Conservation (phyloP, 2,113 vertebrate genomes). For the Zosterops japonicus region DNA sequence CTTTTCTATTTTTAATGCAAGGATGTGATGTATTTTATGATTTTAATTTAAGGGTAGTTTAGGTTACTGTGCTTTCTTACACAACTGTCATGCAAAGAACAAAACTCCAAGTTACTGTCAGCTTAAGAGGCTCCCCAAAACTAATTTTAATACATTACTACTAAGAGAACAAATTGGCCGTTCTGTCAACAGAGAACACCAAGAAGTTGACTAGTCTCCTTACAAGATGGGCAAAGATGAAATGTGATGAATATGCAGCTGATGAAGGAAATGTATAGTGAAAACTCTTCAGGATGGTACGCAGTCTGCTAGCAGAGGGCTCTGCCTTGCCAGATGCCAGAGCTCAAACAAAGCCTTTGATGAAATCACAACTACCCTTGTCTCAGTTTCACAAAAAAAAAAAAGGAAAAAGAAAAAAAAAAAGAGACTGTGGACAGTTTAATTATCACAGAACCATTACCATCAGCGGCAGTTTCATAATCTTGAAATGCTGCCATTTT, state of each 20-base stretch:
- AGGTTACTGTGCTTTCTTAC: neutral
- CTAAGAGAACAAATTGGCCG: slow-evolving; percentile 62
- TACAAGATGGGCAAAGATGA: slow-evolving; percentile 61
- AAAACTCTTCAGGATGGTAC: slow-evolving; percentile 35
- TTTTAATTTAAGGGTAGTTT: neutral
- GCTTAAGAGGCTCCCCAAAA: slow-evolving; percentile 26
- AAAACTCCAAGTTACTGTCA: neutral
- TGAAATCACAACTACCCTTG: slow-evolving; percentile 49
- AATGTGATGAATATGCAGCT: slow-evolving; percentile 42
- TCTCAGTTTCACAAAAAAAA: slow-evolving; percentile 45
- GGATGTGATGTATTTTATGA: neutral
- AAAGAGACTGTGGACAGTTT: slow-evolving; percentile 60
- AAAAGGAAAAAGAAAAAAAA: neutral
- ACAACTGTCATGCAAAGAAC: neutral
- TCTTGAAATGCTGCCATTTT: slow-evolving; percentile 47
- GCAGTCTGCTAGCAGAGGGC: slow-evolving; percentile 28
- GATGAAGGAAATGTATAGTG: slow-evolving; percentile 66
- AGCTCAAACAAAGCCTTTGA: slow-evolving; percentile 70
- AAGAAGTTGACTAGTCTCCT: slow-evolving; percentile 44
- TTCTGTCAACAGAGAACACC: slow-evolving; percentile 68
- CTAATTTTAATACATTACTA: slow-evolving; percentile 39
- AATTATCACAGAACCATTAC: slow-evolving; percentile 54
- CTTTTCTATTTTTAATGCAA: neutral
- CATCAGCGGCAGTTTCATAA: slow-evolving; percentile 31
- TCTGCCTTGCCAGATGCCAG: slow-evolving; percentile 61